phyloP scores from a whole-genome alignment of 2,888 invertebrate genomes.

The Stenolophus ochropezus region DNA sequence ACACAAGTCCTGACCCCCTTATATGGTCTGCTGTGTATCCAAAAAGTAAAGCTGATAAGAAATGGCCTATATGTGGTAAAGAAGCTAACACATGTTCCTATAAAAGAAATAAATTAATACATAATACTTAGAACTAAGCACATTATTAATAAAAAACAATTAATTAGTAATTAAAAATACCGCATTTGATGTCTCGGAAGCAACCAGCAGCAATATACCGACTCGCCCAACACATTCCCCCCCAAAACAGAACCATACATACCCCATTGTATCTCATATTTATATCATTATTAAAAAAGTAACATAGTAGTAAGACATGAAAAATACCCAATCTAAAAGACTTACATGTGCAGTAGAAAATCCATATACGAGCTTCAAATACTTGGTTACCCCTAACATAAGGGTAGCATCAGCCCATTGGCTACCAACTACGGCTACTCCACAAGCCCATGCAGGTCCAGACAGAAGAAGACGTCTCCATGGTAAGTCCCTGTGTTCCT shows the following conservation, averaged over 20 bases:
- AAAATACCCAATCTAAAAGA: too few species aligned
- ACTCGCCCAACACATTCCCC: too few species aligned
- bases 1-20: slow-evolving; percentile 74
- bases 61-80: slow-evolving; percentile 76
- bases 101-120: slow-evolving; percentile 2
- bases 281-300: too few species aligned
- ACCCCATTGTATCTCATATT: too few species aligned
- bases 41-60: slow-evolving; percentile 76
- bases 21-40: slow-evolving; percentile 77
- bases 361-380: slow-evolving; percentile 77
- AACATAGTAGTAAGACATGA: too few species aligned
- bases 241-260: too few species aligned
- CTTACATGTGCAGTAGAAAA: slow-evolving; percentile 77
- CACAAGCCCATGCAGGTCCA: slow-evolving; percentile 78
- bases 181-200: too few species aligned
- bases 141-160: too few species aligned
- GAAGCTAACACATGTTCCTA: slow-evolving; percentile 76
- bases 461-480: slow-evolving; percentile 76
- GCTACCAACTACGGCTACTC: slow-evolving; percentile 76
- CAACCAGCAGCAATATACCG: too few species aligned
- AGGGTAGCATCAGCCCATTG: slow-evolving; percentile 78
- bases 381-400: slow-evolving; percentile 77
- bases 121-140: not conserved
- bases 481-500: slow-evolving; percentile 73
- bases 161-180: too few species aligned